Conservation (phyloP, 2,797 vertebrate genomes). For the Cryptoprocta ferox region DNA sequence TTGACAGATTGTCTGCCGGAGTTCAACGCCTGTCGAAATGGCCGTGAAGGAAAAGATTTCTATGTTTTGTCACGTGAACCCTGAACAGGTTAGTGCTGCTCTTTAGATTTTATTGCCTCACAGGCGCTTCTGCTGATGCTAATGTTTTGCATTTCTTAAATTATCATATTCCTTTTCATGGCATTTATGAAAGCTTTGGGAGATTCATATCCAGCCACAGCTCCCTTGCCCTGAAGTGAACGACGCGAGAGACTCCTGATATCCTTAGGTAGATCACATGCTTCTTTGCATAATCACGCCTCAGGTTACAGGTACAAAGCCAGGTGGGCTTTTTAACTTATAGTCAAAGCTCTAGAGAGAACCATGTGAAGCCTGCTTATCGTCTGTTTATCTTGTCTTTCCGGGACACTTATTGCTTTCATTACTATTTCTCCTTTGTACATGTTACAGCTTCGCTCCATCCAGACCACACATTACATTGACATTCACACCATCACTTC, state of each 20-base stretch:
- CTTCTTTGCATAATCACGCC: not conserved
- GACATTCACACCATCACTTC: not conserved
- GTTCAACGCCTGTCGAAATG: slow-evolving; percentile 88
- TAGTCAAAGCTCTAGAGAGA: not conserved
- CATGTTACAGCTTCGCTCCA: not conserved
- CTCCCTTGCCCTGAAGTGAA: not conserved
- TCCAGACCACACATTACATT: not conserved
- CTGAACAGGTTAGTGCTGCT: slow-evolving; percentile 88
- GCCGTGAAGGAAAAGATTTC: slow-evolving; percentile 91
- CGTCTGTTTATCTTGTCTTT: not conserved
- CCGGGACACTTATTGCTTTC: not conserved
- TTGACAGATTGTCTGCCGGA: slow-evolving; percentile 89
- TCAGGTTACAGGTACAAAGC: not conserved
- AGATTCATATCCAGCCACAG: not conserved
- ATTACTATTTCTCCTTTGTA: not conserved
- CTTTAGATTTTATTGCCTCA: slow-evolving; percentile 33
- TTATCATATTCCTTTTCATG: not conserved
- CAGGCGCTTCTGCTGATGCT: not conserved
- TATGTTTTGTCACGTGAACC: slow-evolving; percentile 91
- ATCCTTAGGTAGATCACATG: not conserved
- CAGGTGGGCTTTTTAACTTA: not conserved
- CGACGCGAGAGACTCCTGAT: not conserved
- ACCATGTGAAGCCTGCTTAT: not conserved
- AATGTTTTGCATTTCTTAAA: not conserved
- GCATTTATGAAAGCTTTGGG: not conserved